Evolutionary conservation across 2,113 vertebrate genomes (phyloP).

Genomic region (Todiramphus saurophagus): DNA sequence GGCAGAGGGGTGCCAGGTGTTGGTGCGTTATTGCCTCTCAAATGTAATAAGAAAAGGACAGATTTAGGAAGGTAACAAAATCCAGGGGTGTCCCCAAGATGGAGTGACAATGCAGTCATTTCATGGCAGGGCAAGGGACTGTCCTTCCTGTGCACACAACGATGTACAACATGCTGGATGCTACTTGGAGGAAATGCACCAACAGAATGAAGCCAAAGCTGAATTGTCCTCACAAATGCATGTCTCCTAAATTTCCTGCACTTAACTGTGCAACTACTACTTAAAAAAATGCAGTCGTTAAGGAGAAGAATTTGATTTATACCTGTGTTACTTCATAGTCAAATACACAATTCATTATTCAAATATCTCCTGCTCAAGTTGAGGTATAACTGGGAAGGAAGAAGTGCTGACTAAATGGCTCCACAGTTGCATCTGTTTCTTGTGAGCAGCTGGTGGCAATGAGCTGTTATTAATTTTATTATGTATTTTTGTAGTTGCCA

Average conservation of each 20-base stretch:
- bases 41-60: neutral
- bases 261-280: neutral
- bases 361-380: neutral
- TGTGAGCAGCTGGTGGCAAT: conserved; percentile 65
- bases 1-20: neutral
- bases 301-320: conserved; percentile 25
- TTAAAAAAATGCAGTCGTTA: neutral
- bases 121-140: neutral
- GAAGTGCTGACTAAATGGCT: conserved; percentile 59
- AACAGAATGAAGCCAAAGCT: neutral
- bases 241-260: neutral
- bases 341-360: conserved; percentile 30
- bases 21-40: neutral
- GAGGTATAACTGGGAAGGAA: conserved; percentile 4
- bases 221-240: neutral
- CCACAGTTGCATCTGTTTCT: conserved; percentile 37
- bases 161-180: neutral
- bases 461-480: conserved; percentile 72
- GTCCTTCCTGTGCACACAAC: neutral
- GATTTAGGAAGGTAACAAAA: neutral
- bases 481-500: conserved; percentile 51
- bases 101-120: neutral
- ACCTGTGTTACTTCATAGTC: neutral
- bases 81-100: neutral
- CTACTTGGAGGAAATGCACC: neutral